phyloP scores from a whole-genome alignment of 1,140 invertebrate genomes.

The Calycopis cecrops region DNA sequence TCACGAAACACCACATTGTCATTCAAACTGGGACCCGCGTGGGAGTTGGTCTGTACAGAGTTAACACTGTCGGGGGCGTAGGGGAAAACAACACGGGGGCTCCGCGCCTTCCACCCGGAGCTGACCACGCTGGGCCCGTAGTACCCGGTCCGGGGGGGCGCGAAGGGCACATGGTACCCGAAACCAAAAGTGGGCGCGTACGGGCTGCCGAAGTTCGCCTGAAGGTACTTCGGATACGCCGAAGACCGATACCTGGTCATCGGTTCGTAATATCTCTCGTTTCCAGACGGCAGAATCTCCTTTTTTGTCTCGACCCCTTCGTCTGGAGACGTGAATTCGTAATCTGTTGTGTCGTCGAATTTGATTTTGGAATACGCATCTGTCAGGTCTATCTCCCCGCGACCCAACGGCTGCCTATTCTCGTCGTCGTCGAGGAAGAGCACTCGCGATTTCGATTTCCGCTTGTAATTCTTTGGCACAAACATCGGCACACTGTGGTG shows the following conservation, averaged over 20 bases:
- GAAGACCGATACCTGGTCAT: conserved; percentile 35
- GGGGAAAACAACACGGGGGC: conserved; percentile 76
- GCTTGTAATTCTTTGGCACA: conserved; percentile 45
- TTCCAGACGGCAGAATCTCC: conserved; percentile 37
- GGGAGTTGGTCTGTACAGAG: conserved; percentile 65
- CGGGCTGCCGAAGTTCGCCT: conserved; percentile 42
- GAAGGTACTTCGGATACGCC: conserved; percentile 48
- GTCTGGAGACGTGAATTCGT: conserved; percentile 56
- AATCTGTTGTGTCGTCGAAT: conserved; percentile 54
- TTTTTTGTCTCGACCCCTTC: conserved; percentile 28
- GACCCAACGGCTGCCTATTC: conserved; percentile 38
- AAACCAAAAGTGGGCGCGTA: conserved; percentile 55
- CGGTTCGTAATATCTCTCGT: conserved; percentile 56
- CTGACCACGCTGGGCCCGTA: conserved; percentile 27
- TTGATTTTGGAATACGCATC: conserved; percentile 48
- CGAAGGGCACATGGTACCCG: conserved; percentile 34
- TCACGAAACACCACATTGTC: conserved; percentile 78
- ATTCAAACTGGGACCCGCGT: conserved; percentile 58
- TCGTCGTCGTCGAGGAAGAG: conserved; percentile 59
- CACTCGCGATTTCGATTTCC: conserved; percentile 42
- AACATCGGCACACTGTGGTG: conserved; percentile 55
- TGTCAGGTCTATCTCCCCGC: conserved; percentile 60
- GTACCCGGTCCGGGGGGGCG: conserved; percentile 49
- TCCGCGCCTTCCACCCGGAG: conserved; percentile 69
- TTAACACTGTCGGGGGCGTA: conserved; percentile 58